Percentiles rank a stretch among this genome's conserved stretches.
Conservation (phyloP, 1,140 invertebrate species). For the Oncopodura yosiiana region DNA sequence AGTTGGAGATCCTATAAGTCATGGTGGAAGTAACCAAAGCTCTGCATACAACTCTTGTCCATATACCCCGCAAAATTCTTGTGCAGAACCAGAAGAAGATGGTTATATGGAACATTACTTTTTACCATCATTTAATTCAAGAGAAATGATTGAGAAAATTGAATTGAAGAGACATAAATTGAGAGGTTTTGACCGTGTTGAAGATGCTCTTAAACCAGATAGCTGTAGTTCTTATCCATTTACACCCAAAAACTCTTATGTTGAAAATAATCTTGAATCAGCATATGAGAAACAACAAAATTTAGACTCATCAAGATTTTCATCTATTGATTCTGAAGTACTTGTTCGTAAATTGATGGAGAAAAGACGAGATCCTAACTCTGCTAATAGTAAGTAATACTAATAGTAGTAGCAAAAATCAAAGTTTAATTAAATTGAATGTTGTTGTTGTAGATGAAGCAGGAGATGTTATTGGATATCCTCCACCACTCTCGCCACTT, state of each 20-base stretch:
- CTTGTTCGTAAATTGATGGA: slow-evolving; percentile 31
- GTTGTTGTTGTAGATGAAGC: slow-evolving; percentile 11
- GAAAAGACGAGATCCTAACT: slow-evolving; percentile 2
- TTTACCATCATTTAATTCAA: slow-evolving; percentile 39
- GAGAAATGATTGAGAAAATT: slow-evolving; percentile 39
- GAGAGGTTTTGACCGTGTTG: slow-evolving; percentile 35
- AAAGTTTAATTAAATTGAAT: slow-evolving; percentile 30
- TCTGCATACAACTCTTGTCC: slow-evolving; percentile 39
- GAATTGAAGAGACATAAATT: slow-evolving; percentile 37
- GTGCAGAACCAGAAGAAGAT: slow-evolving; percentile 35
- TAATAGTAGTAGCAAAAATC: slow-evolving; percentile 28
- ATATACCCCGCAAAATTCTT: slow-evolving; percentile 38
- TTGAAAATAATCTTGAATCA: slow-evolving; percentile 37
- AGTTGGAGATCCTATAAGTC: slow-evolving; percentile 34
- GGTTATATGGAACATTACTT: slow-evolving; percentile 31
- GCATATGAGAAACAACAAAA: slow-evolving; percentile 30
- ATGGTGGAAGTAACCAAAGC: slow-evolving; percentile 34
- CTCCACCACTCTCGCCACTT: no score
- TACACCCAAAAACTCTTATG: slow-evolving; percentile 39
- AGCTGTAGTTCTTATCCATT: slow-evolving; percentile 35
- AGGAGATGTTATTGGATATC: no score
- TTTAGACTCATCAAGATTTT: neutral
- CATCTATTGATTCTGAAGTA: slow-evolving; percentile 32
- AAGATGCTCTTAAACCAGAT: slow-evolving; percentile 28
- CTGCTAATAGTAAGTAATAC: slow-evolving; percentile 3